These are phyloP conservation scores for Hydra vulgaris DNA, from an alignment of 30 jellyfish, hydroid and myxozoan genomes.

Conservation along the genomic window DNA sequence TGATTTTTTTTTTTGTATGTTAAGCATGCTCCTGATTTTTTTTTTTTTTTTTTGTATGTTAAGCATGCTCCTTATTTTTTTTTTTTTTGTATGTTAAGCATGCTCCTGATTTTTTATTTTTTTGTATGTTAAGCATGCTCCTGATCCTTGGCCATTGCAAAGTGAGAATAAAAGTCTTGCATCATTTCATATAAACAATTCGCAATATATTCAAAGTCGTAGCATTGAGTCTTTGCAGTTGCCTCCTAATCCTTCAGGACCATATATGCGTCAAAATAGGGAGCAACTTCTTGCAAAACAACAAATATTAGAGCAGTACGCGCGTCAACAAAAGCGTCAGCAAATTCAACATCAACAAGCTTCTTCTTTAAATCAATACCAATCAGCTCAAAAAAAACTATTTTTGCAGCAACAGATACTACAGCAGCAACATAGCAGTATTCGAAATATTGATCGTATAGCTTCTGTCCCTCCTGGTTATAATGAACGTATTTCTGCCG, in stretches of 20 bases:
- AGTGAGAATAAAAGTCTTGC: not conserved
- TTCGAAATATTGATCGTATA: constrained; percentile 4
- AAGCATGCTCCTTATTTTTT: no score
- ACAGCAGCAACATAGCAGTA: not conserved
- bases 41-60: no score
- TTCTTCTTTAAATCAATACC: not conserved
- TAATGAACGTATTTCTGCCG: not conserved
- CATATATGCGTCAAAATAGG: constrained; percentile 33
- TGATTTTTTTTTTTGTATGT: no score
- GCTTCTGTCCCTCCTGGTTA: constrained; percentile 23
- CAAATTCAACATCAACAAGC: not conserved
- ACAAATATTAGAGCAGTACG: constrained; percentile 30
- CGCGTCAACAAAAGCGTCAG: constrained; percentile 32
- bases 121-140: not conserved
- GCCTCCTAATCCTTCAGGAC: constrained; percentile 30
- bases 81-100: no score
- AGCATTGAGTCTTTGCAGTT: constrained; percentile 20
- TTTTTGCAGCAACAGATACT: not conserved
- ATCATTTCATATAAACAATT: constrained; percentile 2
- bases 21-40: no score
- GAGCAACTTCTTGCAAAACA: constrained; percentile 29
- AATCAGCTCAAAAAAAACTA: not conserved
- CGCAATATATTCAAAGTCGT: constrained; percentile 10
- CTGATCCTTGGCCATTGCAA: constrained; percentile 29
- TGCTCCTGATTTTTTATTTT: no score